A percentile compares a stretch with the other conserved stretches of the same genome.
phyloP scores from a whole-genome alignment of 2,888 invertebrate genomes.

The Bimastos eiseni region DNA sequence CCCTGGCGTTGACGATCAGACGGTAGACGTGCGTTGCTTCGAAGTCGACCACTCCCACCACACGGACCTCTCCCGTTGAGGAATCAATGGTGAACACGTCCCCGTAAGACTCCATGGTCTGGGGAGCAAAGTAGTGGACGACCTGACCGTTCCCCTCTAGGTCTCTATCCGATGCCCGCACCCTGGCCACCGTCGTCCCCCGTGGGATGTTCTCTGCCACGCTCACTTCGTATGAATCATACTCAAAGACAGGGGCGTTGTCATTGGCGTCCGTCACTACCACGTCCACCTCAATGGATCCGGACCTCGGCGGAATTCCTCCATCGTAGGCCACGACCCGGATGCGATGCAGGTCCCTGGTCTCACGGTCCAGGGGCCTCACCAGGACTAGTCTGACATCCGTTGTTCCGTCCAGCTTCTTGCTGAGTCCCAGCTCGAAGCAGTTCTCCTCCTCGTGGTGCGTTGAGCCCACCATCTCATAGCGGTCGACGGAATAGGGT shows the following conservation, averaged over 20 bases:
- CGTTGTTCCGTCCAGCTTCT: constrained; percentile 36
- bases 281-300: constrained; percentile 38
- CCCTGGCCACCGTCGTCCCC: constrained; percentile 37
- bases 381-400: constrained; percentile 37
- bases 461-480: constrained; percentile 31
- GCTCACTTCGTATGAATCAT: constrained; percentile 40
- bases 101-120: constrained; percentile 34
- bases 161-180: constrained; percentile 45
- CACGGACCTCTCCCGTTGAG: constrained; percentile 39
- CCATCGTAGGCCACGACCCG: constrained; percentile 87
- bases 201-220: constrained; percentile 36
- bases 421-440: constrained; percentile 37
- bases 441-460: neutral
- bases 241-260: constrained; percentile 41
- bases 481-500: constrained; percentile 35
- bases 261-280: constrained; percentile 42
- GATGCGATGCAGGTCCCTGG: constrained; percentile 67
- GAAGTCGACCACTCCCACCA: constrained; percentile 38
- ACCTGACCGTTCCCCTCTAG: constrained; percentile 44
- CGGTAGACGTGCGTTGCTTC: constrained; percentile 30
- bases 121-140: constrained; percentile 39
- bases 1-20: constrained; percentile 36
- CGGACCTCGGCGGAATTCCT: constrained; percentile 67
- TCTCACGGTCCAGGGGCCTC: constrained; percentile 42
- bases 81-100: constrained; percentile 36